Percentiles rank a stretch among this genome's conserved stretches.
phyloP scores from a whole-genome alignment of 2,797 vertebrate species.

The Aselliscus stoliczkanus region DNA sequence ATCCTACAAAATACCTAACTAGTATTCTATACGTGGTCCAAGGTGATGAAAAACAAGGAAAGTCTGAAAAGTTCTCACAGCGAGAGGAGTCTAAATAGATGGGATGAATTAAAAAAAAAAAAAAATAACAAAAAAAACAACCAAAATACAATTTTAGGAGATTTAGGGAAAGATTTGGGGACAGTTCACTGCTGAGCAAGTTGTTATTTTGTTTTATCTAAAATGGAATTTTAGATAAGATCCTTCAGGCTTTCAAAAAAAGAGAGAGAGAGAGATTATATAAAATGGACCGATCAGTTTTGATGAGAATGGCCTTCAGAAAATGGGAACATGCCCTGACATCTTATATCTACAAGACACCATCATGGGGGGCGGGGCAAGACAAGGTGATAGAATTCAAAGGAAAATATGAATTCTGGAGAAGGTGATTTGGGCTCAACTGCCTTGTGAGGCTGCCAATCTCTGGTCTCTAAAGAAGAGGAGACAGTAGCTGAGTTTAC shows the following conservation, averaged over 20 bases:
- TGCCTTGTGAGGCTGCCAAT: neutral
- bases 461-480: neutral
- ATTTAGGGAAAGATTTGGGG: neutral
- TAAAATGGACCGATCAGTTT: neutral
- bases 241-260: neutral
- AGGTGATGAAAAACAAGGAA: neutral
- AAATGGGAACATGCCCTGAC: neutral
- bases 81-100: neutral
- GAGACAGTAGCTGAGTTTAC: neutral
- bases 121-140: too few species aligned
- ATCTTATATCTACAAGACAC: neutral
- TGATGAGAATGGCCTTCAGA: neutral
- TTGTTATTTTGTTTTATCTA: too few species aligned
- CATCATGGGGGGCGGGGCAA: neutral
- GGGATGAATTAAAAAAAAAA: neutral
- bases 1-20: neutral
- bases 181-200: neutral
- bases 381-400: neutral
- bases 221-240: neutral
- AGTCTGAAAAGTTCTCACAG: neutral
- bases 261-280: neutral
- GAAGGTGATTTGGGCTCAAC: fast-evolving
- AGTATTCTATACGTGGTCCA: neutral
- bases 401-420: neutral
- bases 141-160: neutral